Base-by-base conservation (phyloP, 2,113 vertebrate genomes). In the Drymodes brunneopygia region DNA sequence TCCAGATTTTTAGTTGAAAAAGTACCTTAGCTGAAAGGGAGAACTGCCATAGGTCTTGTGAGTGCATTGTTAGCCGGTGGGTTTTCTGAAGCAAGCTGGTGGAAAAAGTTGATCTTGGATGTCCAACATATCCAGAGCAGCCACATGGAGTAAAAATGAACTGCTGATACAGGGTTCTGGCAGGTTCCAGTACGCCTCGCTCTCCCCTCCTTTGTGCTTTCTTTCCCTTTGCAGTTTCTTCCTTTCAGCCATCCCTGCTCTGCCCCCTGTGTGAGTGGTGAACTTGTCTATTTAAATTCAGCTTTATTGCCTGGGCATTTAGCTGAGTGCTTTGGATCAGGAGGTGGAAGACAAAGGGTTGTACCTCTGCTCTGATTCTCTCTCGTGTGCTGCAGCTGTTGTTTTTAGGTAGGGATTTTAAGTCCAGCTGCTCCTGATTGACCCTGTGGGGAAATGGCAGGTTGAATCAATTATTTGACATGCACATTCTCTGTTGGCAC, bases 351-450 rank as follows among this genome's bases (percentile, higher is more conserved):
- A 75, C 74, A 90, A 92, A 93, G 72, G 72, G 42, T 85, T 45
- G 47, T 72, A 51, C 51, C 79, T 90, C 67, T 42, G 29, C 74
- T 92, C 50, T 54, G 58, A 54, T 35, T 89, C 78, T 85, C 1
- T 70, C 85, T 88, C 5, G 1, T 53, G 47, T 70, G 42, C 57
- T 67, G 56, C 96, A 95, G 90, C 95, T 95, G 72, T 78, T 95
- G 82, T 81, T 94, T 95, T 64, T 81, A 94, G 89, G 89, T 95
- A 85, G 73, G 56, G 81, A 81, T 95, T 95, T 96, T 79, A 73
- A 77, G 90, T 92, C 82, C 96, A 96, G 92, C 82, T 96, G 93
- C 90, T 96, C 65, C 69, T 58, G 73, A 73, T 71, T 94, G 92
- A 90, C 86, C 93, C 72, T 64, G 65, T 78, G 69, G 85, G 82